These are phyloP conservation scores for Catharus fuscescens DNA, from an alignment of 2,113 vertebrate genomes.

Conservation along the genomic window DNA sequence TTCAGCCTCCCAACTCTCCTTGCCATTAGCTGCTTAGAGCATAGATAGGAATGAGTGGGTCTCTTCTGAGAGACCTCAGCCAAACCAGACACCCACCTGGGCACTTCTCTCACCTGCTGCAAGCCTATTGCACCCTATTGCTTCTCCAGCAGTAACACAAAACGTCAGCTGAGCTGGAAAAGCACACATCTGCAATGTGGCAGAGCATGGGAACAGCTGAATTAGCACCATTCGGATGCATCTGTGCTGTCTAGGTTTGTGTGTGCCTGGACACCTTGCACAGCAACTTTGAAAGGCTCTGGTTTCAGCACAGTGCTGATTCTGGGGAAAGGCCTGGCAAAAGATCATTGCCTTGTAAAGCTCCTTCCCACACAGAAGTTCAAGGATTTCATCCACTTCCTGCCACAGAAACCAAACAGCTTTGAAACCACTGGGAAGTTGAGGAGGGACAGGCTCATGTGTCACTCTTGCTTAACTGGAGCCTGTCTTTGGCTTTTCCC, in stretches of 20 bases:
- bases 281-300: slow-evolving; percentile 31
- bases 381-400: not conserved
- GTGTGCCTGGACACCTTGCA: slow-evolving; percentile 18
- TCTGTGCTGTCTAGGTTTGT: slow-evolving; percentile 9
- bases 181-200: slow-evolving; percentile 42
- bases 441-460: not conserved
- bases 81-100: rapidly evolving
- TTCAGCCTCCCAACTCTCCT: not conserved
- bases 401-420: not conserved
- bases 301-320: slow-evolving; percentile 33
- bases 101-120: not conserved
- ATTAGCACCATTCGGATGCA: not conserved
- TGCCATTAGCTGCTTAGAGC: not conserved
- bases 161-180: slow-evolving; percentile 9
- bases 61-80: not conserved
- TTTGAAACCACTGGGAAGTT: not conserved
- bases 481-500: not conserved
- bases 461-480: not conserved
- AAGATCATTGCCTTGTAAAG: not conserved
- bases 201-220: not conserved
- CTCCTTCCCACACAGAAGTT: not conserved
- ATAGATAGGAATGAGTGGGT: not conserved
- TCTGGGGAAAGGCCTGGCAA: slow-evolving; percentile 4
- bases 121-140: not conserved
- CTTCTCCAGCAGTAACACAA: not conserved